Percentiles rank a stretch among this genome's conserved stretches.
Evolutionary conservation across 1,140 invertebrate genomes (phyloP).

Genomic region (Argopecten irradians): DNA sequence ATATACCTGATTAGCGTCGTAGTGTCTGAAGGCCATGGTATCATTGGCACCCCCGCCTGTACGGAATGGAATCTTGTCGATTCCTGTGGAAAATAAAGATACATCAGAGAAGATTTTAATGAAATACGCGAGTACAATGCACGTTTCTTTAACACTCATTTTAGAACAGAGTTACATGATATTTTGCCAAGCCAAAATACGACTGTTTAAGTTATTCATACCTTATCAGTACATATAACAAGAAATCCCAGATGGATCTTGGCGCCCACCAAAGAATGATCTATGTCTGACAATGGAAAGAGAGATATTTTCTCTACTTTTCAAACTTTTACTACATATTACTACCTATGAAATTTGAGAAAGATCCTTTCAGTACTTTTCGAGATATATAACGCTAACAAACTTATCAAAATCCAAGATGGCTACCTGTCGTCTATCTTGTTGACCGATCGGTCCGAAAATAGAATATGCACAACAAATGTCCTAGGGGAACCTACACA

Average conservation of each 20-base stretch:
- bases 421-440: too few species aligned
- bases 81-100: slow-evolving; percentile 74
- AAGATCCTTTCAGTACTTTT: too few species aligned
- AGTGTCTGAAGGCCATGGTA: slow-evolving; percentile 80
- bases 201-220: not conserved
- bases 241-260: not conserved
- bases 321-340: too few species aligned
- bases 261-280: too few species aligned
- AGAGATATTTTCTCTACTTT: too few species aligned
- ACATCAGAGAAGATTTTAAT: not conserved
- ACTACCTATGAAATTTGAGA: too few species aligned
- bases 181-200: not conserved
- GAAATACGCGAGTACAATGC: not conserved
- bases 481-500: too few species aligned
- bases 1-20: slow-evolving; percentile 79
- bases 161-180: not conserved
- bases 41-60: slow-evolving; percentile 78
- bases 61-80: slow-evolving; percentile 80
- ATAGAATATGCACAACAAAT: too few species aligned
- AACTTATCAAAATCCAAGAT: too few species aligned
- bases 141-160: not conserved
- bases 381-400: too few species aligned
- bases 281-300: too few species aligned
- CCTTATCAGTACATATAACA: not conserved
- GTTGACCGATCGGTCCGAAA: too few species aligned